Evolutionary conservation across 1,140 invertebrate genomes (phyloP).

Genomic region (Leptopilina clavipes): DNA sequence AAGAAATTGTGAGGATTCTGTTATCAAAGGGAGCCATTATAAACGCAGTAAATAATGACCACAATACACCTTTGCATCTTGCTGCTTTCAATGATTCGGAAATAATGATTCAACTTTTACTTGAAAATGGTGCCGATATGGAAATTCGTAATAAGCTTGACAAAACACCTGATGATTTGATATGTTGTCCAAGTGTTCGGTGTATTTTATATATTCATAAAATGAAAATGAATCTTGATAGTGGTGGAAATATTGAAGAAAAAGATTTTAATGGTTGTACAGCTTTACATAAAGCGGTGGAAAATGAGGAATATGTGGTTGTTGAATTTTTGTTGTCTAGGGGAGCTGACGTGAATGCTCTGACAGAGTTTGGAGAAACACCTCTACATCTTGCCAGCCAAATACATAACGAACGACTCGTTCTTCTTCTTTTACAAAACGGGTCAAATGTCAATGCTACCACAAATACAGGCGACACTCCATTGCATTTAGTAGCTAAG

Average conservation of each 20-base stretch:
- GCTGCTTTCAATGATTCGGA: not conserved
- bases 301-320: not conserved
- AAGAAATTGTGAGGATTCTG: not conserved
- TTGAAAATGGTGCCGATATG: not conserved
- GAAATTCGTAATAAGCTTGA: no score
- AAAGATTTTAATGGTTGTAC: not conserved
- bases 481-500: not conserved
- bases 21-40: not conserved
- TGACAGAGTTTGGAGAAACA: not conserved
- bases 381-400: not conserved
- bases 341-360: not conserved
- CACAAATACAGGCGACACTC: not conserved
- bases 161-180: no score
- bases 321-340: not conserved
- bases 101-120: not conserved
- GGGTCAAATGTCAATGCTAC: not conserved
- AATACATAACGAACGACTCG: not conserved
- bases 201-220: no score
- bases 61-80: not conserved
- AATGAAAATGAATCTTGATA: no score
- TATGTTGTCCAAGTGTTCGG: no score
- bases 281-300: not conserved
- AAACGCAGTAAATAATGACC: not conserved
- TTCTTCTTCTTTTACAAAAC: not conserved
- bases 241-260: no score